Percentiles rank a stretch among this genome's conserved stretches.
phyloP scores from a whole-genome alignment of 2,113 vertebrate genomes.

The Limnothrissa miodon region DNA sequence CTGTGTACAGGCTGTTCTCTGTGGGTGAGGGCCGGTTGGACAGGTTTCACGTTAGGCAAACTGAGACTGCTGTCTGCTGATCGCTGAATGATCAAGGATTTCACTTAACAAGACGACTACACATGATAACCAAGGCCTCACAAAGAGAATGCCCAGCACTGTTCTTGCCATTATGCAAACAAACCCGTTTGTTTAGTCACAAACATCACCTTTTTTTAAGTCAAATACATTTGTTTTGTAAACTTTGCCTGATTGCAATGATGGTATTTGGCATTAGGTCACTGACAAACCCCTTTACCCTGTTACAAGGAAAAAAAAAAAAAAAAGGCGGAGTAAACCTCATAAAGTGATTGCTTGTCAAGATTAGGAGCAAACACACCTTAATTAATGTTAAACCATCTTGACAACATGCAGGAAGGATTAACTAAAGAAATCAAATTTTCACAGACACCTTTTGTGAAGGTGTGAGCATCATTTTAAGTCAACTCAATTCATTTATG shows the following conservation, averaged over 20 bases:
- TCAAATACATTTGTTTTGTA: conserved; percentile 16
- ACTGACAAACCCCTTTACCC: neutral
- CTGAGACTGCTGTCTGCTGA: neutral
- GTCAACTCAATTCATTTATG: neutral
- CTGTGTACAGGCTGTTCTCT: conserved; percentile 7
- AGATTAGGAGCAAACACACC: neutral
- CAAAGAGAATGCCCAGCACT: neutral
- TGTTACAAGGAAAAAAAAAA: neutral
- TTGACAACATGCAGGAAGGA: neutral
- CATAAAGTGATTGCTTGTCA: neutral
- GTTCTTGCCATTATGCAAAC: neutral
- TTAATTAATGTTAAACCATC: neutral
- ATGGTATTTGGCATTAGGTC: neutral
- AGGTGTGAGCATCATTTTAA: too few relatives aligned
- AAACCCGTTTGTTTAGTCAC: neutral
- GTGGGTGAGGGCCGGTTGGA: conserved; percentile 2
- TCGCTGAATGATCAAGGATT: neutral
- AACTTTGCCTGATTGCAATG: neutral
- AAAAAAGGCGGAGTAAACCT: neutral
- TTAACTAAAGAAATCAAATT: neutral
- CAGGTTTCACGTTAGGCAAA: neutral
- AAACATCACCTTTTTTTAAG: conserved; percentile 6
- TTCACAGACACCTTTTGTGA: too few relatives aligned
- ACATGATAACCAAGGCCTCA: neutral
- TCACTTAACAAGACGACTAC: neutral